Conservation (phyloP, 2,113 vertebrate species). For the Eubucco bourcierii region DNA sequence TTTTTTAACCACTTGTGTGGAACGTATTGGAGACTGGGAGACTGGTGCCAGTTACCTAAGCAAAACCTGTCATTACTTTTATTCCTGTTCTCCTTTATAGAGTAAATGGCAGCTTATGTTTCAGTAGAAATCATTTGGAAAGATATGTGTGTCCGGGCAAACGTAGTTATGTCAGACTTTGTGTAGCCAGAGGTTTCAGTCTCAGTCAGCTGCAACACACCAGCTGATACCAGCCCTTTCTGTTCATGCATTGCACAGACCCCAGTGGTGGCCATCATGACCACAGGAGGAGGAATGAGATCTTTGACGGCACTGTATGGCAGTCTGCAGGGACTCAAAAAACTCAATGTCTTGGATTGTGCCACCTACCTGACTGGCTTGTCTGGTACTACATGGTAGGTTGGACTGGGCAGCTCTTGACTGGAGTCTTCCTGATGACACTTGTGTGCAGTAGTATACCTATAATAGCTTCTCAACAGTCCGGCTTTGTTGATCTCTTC, state of each 20-base stretch:
- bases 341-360: slow-evolving; percentile 78
- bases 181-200: not conserved
- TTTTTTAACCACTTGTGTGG: not conserved
- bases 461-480: not conserved
- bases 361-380: slow-evolving; percentile 83
- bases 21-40: not conserved
- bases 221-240: fast-evolving
- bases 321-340: slow-evolving; percentile 80
- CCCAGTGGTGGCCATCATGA: slow-evolving; percentile 83
- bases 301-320: slow-evolving; percentile 83
- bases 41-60: not conserved
- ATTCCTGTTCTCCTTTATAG: not conserved
- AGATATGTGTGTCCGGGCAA: not conserved
- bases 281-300: slow-evolving; percentile 84
- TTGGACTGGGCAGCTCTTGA: not conserved
- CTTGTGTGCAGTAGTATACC: not conserved
- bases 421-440: not conserved
- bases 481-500: not conserved
- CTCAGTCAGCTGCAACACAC: fast-evolving
- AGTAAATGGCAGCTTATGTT: not conserved
- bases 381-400: slow-evolving; percentile 90
- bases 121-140: not conserved
- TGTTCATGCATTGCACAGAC: slow-evolving; percentile 62
- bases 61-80: not conserved
- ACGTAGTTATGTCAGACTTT: not conserved